Percentiles rank a stretch among this genome's conserved stretches.
phyloP scores from a whole-genome alignment of 2,113 vertebrate genomes.

The Caranx ignobilis region DNA sequence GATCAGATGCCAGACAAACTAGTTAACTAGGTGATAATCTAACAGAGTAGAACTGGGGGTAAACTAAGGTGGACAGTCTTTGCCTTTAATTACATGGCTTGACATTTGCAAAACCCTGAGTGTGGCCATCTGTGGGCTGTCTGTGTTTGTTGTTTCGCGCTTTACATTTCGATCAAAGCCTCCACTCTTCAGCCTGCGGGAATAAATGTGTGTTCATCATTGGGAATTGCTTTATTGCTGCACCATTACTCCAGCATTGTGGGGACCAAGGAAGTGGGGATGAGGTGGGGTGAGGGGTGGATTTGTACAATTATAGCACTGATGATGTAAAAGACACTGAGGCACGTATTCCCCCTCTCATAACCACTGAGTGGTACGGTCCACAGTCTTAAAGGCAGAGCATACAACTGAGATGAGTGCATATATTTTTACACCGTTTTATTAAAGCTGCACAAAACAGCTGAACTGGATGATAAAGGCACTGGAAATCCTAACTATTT shows the following conservation, averaged over 20 bases:
- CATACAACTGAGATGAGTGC: conserved; percentile 61
- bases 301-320: conserved; percentile 79
- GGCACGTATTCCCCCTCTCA: conserved; percentile 54
- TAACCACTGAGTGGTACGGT: conserved; percentile 73
- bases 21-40: not conserved
- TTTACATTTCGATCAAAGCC: conserved; percentile 58
- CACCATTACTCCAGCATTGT: conserved; percentile 77
- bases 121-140: conserved; percentile 61
- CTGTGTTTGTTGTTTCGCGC: conserved; percentile 39
- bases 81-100: conserved; percentile 33
- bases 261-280: conserved; percentile 63
- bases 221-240: conserved; percentile 81
- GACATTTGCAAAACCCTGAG: conserved; percentile 40
- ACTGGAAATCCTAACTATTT: not conserved
- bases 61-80: conserved; percentile 22
- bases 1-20: not conserved
- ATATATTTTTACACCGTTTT: conserved; percentile 39
- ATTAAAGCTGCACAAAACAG: conserved; percentile 15
- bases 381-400: conserved; percentile 84
- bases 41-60: conserved; percentile 17
- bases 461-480: not conserved
- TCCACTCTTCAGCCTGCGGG: conserved; percentile 52
- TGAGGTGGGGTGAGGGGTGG: conserved; percentile 73
- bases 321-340: conserved; percentile 78
- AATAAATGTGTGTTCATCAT: conserved; percentile 79